Base-by-base conservation (phyloP, 2,113 vertebrate species). In the Oreochromis aureus region DNA sequence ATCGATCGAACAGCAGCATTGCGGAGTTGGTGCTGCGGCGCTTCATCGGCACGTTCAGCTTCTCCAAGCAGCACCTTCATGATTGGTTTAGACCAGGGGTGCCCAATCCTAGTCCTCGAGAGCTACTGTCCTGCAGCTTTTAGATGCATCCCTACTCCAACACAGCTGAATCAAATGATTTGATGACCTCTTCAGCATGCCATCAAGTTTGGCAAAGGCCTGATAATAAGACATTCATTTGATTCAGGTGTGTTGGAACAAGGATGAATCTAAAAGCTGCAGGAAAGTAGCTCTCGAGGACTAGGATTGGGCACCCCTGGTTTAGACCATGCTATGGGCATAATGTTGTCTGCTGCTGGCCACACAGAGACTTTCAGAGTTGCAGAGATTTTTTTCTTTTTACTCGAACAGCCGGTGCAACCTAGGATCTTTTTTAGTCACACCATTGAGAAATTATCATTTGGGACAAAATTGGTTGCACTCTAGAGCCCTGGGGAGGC, bases 1-100 rank as follows among this genome's bases (percentile, higher is more conserved):
- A 59, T 59, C 0, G 0, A 59, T 59, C 13, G 0, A 58, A 30
- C 56, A 59, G 56, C 4, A 30, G 56, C 24, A 6, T 4, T 7
- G 1, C 1, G 18, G 30, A 53, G 51, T 53, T 18, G 10, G 51
- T 2, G 51, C 18, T 53, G 51, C 1, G 19, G 51, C 8, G 5
- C 48, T 53, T 10, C 54, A 56, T 22, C 0, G 12, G 12, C 24
- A 30, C 1, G 0, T 30, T 59, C 56, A 59, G 0, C 56, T 0
- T 59, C 56, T 59, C 56, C 16, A 59, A 59, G 24, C 3, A 30
- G 24, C 7, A 59, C 13, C 2, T 30, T 58, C 24, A 16, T 59
- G 56, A 58, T 9, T 30, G 13, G 56, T 30, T 58, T 58, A 27
- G 46, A 6, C 2, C 56, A 58, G n/a, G n/a, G n/a, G n/a, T n/a